Evolutionary conservation across 2,113 vertebrate genomes (phyloP).

Genomic region (Hirundichthys speculiger): DNA sequence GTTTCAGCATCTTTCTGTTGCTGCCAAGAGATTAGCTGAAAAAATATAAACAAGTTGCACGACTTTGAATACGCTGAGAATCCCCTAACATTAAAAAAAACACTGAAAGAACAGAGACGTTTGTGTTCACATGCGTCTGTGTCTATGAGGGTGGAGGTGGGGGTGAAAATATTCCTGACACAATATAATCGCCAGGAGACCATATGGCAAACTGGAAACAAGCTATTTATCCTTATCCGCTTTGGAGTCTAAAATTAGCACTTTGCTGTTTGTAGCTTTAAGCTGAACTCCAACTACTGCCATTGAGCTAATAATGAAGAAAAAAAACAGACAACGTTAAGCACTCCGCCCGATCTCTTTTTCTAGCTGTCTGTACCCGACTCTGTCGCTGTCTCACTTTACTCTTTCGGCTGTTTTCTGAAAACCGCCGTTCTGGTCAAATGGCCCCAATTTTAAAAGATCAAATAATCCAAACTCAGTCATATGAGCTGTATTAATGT

Average conservation of each 20-base stretch:
- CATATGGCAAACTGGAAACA: slow-evolving; percentile 95
- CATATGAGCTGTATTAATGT: slow-evolving; percentile 27
- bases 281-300: slow-evolving; percentile 83
- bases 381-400: not conserved
- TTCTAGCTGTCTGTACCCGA: not conserved
- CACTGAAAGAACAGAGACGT: slow-evolving; percentile 36
- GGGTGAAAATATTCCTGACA: slow-evolving; percentile 88
- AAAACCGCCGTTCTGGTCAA: not conserved
- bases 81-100: not conserved
- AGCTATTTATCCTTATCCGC: slow-evolving; percentile 98
- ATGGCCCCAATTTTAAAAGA: not conserved
- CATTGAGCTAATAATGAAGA: slow-evolving; percentile 81
- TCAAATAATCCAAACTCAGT: slow-evolving; percentile 13
- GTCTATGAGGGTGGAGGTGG: slow-evolving; percentile 62
- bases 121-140: slow-evolving; percentile 19
- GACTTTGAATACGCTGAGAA: not conserved
- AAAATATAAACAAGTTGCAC: slow-evolving; percentile 6
- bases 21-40: slow-evolving; percentile 13
- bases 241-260: slow-evolving; percentile 99
- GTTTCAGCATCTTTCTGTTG: slow-evolving; percentile 13
- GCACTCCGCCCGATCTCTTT: not conserved
- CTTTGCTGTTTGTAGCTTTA: slow-evolving; percentile 87
- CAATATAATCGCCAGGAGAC: slow-evolving; percentile 90
- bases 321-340: slow-evolving; percentile 39
- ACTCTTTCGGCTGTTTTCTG: too few species aligned